A percentile compares a stretch with the other conserved stretches of the same genome.
Evolutionary conservation across 1,140 invertebrate genomes (phyloP).

Genomic region (Phymorhynchus buccinoides): DNA sequence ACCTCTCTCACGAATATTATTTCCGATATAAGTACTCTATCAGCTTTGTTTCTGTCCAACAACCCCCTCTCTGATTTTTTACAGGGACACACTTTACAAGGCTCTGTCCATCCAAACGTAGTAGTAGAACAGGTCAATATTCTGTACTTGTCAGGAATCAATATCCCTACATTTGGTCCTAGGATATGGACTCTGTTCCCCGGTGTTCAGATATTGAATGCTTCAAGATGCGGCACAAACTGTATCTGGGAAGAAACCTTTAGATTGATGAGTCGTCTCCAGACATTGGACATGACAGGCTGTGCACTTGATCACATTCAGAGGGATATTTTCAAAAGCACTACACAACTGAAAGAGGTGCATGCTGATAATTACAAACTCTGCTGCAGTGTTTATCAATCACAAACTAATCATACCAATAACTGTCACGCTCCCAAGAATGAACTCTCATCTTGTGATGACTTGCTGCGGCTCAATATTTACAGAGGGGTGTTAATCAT

Average conservation of each 20-base stretch:
- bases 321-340: background rate
- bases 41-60: slow-evolving; percentile 30
- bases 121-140: background rate
- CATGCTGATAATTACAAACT: slow-evolving; percentile 34
- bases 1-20: background rate
- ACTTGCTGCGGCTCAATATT: slow-evolving; percentile 41
- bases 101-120: background rate
- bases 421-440: slow-evolving; percentile 47
- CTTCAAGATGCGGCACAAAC: background rate
- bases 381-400: slow-evolving; percentile 44
- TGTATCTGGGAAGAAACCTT: background rate
- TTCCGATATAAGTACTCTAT: slow-evolving; percentile 27
- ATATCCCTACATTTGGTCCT: background rate
- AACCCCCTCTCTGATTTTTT: slow-evolving; percentile 37
- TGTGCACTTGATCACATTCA: background rate
- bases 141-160: background rate
- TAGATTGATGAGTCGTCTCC: background rate
- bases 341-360: background rate
- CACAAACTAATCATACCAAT: background rate
- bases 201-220: background rate
- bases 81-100: background rate
- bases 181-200: background rate
- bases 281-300: background rate
- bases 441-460: slow-evolving; percentile 52
- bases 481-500: slow-evolving; percentile 41